phyloP scores from a whole-genome alignment of 2,888 invertebrate species.

The Thereva nobilitata region DNA sequence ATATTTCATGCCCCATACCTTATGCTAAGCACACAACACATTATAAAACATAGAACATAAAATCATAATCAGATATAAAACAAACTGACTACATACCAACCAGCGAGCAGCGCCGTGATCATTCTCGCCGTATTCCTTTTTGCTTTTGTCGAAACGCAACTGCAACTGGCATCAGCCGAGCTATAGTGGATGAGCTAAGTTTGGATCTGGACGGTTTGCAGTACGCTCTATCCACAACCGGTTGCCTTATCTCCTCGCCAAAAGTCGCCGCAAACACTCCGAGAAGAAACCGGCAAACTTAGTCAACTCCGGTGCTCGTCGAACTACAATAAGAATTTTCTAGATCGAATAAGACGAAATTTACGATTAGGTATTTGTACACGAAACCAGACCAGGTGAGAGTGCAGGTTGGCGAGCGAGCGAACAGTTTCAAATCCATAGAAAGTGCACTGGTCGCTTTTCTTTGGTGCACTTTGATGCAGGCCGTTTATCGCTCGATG shows the following conservation, averaged over 20 bases:
- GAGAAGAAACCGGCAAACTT: slow-evolving; percentile 9
- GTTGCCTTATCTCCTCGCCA: no score
- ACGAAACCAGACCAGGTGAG: slow-evolving; percentile 3
- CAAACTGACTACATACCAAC: slow-evolving; percentile 32
- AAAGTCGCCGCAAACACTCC: not conserved
- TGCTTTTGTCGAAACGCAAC: slow-evolving; percentile 6
- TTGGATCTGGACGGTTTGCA: no score
- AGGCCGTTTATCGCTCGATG: slow-evolving; percentile 14
- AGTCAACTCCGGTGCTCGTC: slow-evolving; percentile 14
- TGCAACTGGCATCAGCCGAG: not conserved
- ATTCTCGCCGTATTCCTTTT: slow-evolving; percentile 9
- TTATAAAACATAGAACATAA: slow-evolving; percentile 31
- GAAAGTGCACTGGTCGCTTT: slow-evolving; percentile 14
- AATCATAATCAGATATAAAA: slow-evolving; percentile 40
- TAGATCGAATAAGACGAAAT: slow-evolving; percentile 32
- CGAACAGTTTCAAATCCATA: slow-evolving; percentile 1
- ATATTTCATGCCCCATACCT: slow-evolving; percentile 34
- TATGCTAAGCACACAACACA: slow-evolving; percentile 35
- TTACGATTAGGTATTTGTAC: slow-evolving; percentile 28
- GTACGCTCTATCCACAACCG: no score
- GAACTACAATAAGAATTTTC: slow-evolving; percentile 33
- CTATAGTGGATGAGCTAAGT: no score
- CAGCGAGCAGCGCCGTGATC: not conserved
- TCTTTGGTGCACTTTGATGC: slow-evolving; percentile 7
- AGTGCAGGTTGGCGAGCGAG: not conserved